Base-by-base conservation (phyloP, 2,888 invertebrate genomes). In the Caenorhabditis auriculariae region DNA sequence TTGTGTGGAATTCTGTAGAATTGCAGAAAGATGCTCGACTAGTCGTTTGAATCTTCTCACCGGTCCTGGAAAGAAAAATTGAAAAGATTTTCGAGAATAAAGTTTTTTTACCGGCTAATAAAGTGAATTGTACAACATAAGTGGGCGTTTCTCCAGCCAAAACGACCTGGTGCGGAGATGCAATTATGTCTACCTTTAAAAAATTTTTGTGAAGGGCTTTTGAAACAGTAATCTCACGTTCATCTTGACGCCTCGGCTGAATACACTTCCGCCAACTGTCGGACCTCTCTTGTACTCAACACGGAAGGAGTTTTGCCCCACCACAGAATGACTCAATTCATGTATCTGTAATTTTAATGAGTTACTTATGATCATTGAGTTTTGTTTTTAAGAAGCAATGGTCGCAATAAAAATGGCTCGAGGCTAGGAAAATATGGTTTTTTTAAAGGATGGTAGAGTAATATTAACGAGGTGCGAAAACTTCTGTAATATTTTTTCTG, bases 241-340 rank as follows among this genome's bases (percentile, higher is more conserved):
- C 74, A 81, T 77, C 54, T 82, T 81, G 26, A 81, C 74, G 24
- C 81, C 82, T 41, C 81, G 53, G 19, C 78, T 78, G 50, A 81
- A 81, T 1, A 80, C 75, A 43, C 75, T 92, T 52, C 92, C 93
- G n/a, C 84, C 83, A 5, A 73, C 72, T 3, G 77, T 74, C 21
- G 91, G 93, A n/a, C 83, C 82, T 46, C 96, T 86, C 82, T 93
- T 92, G 85, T 96, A 98, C 83, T 98, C 96, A 57, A 96, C 95
- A 52, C 93, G 88, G 85, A 98, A 98, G 35, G 94, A 93, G 87
- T 93, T 93, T 46, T 96, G 94, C 66, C 93, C 93, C 28, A 93
- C 88, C n/a, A 98, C 96, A 81, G 92, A 95, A 85, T 98, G 98
- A 44, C 91, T 92, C 77, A 94, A 83, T 84, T 94, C 93, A 17